Conservation (phyloP, 2,888 invertebrate genomes). For the Erpobdella octoculata region DNA sequence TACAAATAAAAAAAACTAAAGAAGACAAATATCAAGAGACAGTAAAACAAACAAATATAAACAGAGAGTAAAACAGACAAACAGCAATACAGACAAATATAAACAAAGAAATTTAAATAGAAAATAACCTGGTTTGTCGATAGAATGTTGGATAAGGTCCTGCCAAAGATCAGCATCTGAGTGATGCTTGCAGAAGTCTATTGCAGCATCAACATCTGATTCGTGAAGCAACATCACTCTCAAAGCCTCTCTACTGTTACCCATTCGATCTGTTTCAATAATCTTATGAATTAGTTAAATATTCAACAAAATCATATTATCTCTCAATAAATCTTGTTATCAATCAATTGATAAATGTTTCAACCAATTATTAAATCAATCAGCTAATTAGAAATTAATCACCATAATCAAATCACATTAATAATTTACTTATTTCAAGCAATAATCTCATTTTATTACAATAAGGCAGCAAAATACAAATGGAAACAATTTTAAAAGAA, state of each 20-base stretch:
- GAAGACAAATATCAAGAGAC: not conserved
- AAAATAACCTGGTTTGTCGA: slow-evolving; percentile 74
- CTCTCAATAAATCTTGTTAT: no score
- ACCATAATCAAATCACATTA: no score
- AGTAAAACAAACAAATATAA: not conserved
- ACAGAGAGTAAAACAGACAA: not conserved
- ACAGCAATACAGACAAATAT: no score
- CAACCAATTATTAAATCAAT: no score
- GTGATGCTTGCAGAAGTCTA: slow-evolving; percentile 91
- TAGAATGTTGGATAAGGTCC: slow-evolving; percentile 76
- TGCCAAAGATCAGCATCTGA: slow-evolving; percentile 85
- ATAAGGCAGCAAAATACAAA: no score
- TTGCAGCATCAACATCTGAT: slow-evolving; percentile 82
- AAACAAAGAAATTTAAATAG: no score
- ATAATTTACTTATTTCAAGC: no score
- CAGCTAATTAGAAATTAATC: no score
- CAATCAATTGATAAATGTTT: no score
- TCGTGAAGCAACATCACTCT: slow-evolving; percentile 76
- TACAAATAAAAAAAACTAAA: no score
- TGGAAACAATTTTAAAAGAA: no score
- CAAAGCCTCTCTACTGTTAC: slow-evolving; percentile 80
- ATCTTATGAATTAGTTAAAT: not conserved
- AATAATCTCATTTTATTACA: no score
- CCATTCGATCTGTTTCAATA: slow-evolving; percentile 63
- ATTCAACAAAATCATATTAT: not conserved